These are phyloP conservation scores for Melanargia galathea DNA, from an alignment of 2,888 invertebrate species.

Conservation along the genomic window DNA sequence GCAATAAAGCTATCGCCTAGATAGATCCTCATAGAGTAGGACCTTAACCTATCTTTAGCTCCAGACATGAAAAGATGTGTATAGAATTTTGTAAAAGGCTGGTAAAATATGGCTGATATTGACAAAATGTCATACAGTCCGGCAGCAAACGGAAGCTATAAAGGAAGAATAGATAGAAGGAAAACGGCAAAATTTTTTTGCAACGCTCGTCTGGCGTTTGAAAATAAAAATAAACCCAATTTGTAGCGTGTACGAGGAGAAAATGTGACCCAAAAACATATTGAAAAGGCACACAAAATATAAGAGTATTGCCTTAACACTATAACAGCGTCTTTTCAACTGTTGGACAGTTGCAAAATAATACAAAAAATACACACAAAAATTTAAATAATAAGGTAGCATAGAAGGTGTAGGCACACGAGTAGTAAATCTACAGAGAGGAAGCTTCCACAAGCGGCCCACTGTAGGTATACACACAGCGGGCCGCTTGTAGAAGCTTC, in stretches of 20 bases:
- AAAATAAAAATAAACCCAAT: conserved; percentile 8
- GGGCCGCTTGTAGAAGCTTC: too few species aligned
- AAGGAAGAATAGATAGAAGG: conserved; percentile 10
- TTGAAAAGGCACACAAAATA: neutral
- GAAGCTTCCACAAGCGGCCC: too few species aligned
- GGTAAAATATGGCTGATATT: neutral
- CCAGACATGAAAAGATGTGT: neutral
- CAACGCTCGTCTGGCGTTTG: conserved; percentile 13
- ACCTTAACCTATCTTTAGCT: neutral
- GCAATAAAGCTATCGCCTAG: too few species aligned
- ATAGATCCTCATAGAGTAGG: too few species aligned
- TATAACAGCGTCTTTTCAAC: neutral
- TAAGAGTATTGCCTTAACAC: too few species aligned
- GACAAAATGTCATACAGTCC: conserved; percentile 2
- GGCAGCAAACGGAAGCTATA: conserved; percentile 12
- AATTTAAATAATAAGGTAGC: too few species aligned
- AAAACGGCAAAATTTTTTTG: conserved; percentile 3
- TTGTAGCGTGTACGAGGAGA: neutral
- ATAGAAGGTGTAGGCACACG: too few species aligned
- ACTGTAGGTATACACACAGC: too few species aligned
- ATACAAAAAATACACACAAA: too few species aligned
- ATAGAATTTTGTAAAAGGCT: neutral
- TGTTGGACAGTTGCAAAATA: too few species aligned
- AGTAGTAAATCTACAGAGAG: too few species aligned
- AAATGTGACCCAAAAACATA: neutral